phyloP scores from a whole-genome alignment of 1,140 invertebrate species.

The Lerema accius region DNA sequence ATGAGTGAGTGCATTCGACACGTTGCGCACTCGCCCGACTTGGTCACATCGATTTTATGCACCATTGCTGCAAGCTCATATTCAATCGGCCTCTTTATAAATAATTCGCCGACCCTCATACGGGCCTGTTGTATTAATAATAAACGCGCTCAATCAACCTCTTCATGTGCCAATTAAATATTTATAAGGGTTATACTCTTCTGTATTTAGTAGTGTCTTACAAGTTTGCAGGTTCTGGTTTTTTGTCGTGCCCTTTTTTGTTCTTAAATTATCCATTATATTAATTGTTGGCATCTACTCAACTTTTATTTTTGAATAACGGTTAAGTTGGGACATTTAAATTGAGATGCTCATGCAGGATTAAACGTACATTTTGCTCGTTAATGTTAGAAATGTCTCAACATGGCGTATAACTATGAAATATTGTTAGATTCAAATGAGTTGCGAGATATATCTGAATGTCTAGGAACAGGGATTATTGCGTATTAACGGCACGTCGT shows the following conservation, averaged over 20 bases:
- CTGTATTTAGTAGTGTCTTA: constrained; percentile 47
- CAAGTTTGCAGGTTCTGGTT: constrained; percentile 42
- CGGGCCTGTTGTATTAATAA: constrained; percentile 69
- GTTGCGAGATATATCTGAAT: constrained; percentile 22
- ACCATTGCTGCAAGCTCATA: constrained; percentile 59
- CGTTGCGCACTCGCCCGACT: constrained; percentile 44
- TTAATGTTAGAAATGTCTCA: neutral
- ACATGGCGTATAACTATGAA: neutral
- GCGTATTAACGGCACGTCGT: constrained; percentile 60
- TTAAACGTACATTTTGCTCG: neutral
- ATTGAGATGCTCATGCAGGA: neutral
- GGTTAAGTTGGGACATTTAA: neutral
- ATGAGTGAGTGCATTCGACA: constrained; percentile 40
- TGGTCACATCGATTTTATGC: constrained; percentile 66
- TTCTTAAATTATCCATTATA: constrained; percentile 26
- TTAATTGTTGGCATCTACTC: constrained; percentile 24
- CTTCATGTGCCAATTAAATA: constrained; percentile 71
- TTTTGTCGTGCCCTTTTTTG: constrained; percentile 30
- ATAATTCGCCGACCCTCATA: constrained; percentile 72
- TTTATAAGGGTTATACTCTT: constrained; percentile 60
- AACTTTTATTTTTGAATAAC: constrained; percentile 12
- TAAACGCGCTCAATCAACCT: constrained; percentile 70
- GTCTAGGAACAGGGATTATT: constrained; percentile 41
- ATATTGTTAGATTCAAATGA: constrained; percentile 2
- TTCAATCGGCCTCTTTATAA: constrained; percentile 70